These are phyloP conservation scores for Phasia obesa DNA, from an alignment of 2,888 invertebrate species.

Conservation along the genomic window DNA sequence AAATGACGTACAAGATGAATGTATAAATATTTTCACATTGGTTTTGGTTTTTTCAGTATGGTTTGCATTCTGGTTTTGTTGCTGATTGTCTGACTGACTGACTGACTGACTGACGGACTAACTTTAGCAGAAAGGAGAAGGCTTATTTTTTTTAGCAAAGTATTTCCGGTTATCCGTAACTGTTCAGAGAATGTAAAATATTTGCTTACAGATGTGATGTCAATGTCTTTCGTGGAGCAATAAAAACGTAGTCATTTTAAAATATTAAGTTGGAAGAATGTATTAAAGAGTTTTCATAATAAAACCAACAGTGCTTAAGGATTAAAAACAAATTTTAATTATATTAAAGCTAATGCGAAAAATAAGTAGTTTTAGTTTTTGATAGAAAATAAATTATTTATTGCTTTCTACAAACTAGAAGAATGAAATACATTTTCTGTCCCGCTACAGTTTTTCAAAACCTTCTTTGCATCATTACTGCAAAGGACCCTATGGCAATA, in stretches of 20 bases:
- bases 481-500: too few species aligned
- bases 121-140: slow-evolving; percentile 2
- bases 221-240: slow-evolving; percentile 9
- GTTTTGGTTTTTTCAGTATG: slow-evolving; percentile 14
- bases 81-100: slow-evolving; percentile 1
- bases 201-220: slow-evolving; percentile 19
- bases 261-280: background rate
- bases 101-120: slow-evolving; percentile 19
- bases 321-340: too few species aligned
- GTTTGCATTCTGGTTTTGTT: slow-evolving; percentile 32
- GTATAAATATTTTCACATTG: slow-evolving; percentile 44
- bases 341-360: too few species aligned
- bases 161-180: background rate
- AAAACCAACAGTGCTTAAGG: background rate
- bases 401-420: too few species aligned
- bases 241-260: background rate
- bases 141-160: slow-evolving; percentile 24
- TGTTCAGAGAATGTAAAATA: background rate
- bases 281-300: background rate
- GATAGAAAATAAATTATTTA: too few species aligned
- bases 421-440: too few species aligned
- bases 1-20: slow-evolving; percentile 8
- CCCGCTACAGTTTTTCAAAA: too few species aligned
- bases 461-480: too few species aligned
- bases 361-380: too few species aligned